These are phyloP conservation scores for Alexandromys fortis DNA, from an alignment of 2,113 vertebrate species.

Conservation along the genomic window DNA sequence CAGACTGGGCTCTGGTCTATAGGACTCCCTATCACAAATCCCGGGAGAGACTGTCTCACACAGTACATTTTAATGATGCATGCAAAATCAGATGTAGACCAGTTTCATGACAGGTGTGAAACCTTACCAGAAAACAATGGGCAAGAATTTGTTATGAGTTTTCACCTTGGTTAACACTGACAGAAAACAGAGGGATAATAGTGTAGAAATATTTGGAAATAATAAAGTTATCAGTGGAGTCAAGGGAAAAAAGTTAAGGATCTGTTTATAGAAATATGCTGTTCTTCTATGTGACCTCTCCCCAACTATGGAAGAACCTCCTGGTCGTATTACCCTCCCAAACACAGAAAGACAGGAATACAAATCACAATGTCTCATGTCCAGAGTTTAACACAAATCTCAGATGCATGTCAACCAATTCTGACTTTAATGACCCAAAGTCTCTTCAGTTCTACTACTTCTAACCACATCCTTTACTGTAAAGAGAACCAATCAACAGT, in stretches of 20 bases:
- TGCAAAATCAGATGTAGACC: constrained; percentile 45
- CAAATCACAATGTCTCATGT: neutral
- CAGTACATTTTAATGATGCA: constrained; percentile 36
- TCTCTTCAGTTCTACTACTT: rapidly evolving
- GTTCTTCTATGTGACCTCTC: neutral
- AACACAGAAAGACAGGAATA: neutral
- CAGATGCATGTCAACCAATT: neutral
- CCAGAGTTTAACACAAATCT: neutral
- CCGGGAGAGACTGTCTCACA: neutral
- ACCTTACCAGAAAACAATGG: neutral
- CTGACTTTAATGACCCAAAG: neutral
- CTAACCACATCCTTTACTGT: neutral
- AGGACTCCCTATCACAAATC: neutral
- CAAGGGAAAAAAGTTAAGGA: neutral
- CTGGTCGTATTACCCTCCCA: neutral
- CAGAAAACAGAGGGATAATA: neutral
- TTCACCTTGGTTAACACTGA: neutral
- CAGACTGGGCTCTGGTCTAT: neutral
- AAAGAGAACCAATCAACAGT: neutral
- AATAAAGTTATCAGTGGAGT: neutral
- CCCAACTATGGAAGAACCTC: neutral
- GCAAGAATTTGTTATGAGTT: neutral
- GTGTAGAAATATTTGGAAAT: no score
- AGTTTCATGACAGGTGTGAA: constrained; percentile 21
- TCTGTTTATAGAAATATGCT: neutral